Evolutionary conservation across 2,113 vertebrate species (phyloP), one percentile per base, ranked within the genome.

Genomic region (Cynocephalus volans): DNA sequence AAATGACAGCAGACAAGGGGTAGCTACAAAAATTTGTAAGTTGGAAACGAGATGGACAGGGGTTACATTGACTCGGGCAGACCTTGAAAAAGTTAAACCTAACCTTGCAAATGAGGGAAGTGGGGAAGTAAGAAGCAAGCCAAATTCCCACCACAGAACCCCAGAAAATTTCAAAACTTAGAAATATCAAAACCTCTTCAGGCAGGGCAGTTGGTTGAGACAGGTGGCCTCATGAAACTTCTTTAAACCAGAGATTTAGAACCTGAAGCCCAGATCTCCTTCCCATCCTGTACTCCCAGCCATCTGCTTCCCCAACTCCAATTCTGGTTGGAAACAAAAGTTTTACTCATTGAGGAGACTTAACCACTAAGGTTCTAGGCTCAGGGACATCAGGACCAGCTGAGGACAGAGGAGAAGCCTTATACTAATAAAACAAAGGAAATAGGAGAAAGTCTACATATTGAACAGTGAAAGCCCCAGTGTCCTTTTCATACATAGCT

Each of bases 201-300:
- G 24, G 13, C 6, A 87, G 60, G 15, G 5, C 19, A 48, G 17
- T n/a, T 50, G 41, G 11, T 1, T 24, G 48, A 95, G 15, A 81
- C 7, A 58, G 4, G 15, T 9, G 18, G 26, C 54, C 52, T 90
- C 28, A 33, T 95, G 28, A 80, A 89, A 69, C 89, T 18, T 36
- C 31, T 76, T 89, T 67, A 93, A 85, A 82, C 15, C 75, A 97
- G 85, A 12, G 26, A 24, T 4, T 91, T 82, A 36, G 33, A 73
- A 1, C 4, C 26, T 18, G 5, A 10, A 2, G 15, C 23, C 12
- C 19, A 45, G 6, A 36, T 64, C 14, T 6, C 4, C 26, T 67
- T 56, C 41, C 8, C 10, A 80, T 31, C 24, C 1, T 62, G 5
- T 93, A 24, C 58, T n/a, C 33, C 12, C 8, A 67, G 17, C 48